Conservation (phyloP, 37 sponge, comb jelly and placozoan species). For the Petrosia ficiformis region DNA sequence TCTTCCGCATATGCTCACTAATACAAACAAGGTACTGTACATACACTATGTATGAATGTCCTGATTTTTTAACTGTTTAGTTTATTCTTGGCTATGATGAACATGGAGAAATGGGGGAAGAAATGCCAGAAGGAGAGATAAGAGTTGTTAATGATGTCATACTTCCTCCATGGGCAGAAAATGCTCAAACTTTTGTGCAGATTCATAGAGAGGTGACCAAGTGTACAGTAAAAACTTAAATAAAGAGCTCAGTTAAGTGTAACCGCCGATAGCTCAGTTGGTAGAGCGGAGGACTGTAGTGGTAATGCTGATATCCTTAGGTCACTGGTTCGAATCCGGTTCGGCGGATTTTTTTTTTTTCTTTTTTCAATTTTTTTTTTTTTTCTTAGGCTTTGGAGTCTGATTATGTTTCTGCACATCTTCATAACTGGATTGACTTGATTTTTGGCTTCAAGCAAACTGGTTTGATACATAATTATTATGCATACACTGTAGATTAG, state of each 20-base stretch:
- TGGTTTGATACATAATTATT: slow-evolving; percentile 43
- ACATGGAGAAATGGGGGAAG: slow-evolving; percentile 13
- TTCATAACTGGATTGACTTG: slow-evolving; percentile 91
- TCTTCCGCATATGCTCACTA: slow-evolving; percentile 81
- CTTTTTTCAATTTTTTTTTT: not conserved
- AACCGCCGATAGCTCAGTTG: slow-evolving; percentile 81
- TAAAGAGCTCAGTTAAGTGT: not conserved
- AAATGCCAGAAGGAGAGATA: slow-evolving; percentile 16
- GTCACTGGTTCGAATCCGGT: slow-evolving; percentile 94
- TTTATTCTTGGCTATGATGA: not conserved
- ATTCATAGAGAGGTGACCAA: slow-evolving; percentile 56
- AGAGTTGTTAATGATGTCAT: slow-evolving; percentile 48
- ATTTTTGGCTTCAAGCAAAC: slow-evolving; percentile 94
- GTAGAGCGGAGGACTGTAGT: slow-evolving; percentile 84
- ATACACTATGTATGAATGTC: not conserved
- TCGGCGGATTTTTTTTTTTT: slow-evolving; percentile 64
- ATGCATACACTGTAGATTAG: not conserved
- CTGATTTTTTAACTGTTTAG: not conserved
- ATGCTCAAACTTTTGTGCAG: slow-evolving; percentile 60
- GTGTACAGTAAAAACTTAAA: no score
- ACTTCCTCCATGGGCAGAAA: slow-evolving; percentile 88
- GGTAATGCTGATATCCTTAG: slow-evolving; percentile 74
- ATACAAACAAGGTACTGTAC: slow-evolving; percentile 65
- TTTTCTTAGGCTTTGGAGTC: slow-evolving; percentile 79
- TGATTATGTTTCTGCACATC: slow-evolving; percentile 82